Percentiles rank a stretch among this genome's conserved stretches.
These are phyloP conservation scores for Diadema setosum DNA, from an alignment of 35 echinoderm and acorn worm species.

Conservation along the genomic window DNA sequence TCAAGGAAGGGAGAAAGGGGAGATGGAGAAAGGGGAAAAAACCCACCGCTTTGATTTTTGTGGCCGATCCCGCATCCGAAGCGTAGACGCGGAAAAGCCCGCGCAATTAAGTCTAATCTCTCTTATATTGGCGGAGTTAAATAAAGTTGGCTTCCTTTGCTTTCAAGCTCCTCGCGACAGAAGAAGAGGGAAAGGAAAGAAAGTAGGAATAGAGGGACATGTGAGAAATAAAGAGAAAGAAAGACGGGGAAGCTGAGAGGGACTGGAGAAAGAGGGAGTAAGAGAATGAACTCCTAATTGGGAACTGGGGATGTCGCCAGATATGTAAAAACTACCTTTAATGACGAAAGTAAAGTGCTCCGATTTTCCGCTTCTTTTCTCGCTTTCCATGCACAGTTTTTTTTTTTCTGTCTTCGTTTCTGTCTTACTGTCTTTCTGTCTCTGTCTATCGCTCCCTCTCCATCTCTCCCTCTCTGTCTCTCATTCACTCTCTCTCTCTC, in stretches of 20 bases:
- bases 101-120: slow-evolving; percentile 19
- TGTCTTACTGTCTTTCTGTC: background rate
- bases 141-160: background rate
- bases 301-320: background rate
- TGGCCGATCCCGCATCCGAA: background rate
- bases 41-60: slow-evolving; percentile 21
- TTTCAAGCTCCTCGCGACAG: background rate
- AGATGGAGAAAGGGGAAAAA: background rate
- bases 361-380: slow-evolving; percentile 6
- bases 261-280: background rate
- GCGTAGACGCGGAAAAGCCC: slow-evolving; percentile 14
- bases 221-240: background rate
- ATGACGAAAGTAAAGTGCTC: slow-evolving; percentile 22
- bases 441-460: background rate
- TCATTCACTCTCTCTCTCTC: background rate
- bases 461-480: background rate
- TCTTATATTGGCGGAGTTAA: slow-evolving; percentile 18
- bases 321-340: slow-evolving; percentile 17
- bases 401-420: background rate
- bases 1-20: background rate
- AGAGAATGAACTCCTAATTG: background rate
- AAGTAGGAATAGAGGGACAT: background rate
- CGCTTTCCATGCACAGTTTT: background rate
- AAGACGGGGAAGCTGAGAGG: background rate
- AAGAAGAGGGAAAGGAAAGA: background rate